Evolutionary conservation across 2,113 vertebrate genomes (phyloP).

Genomic region (Phylloscopus whistleri): DNA sequence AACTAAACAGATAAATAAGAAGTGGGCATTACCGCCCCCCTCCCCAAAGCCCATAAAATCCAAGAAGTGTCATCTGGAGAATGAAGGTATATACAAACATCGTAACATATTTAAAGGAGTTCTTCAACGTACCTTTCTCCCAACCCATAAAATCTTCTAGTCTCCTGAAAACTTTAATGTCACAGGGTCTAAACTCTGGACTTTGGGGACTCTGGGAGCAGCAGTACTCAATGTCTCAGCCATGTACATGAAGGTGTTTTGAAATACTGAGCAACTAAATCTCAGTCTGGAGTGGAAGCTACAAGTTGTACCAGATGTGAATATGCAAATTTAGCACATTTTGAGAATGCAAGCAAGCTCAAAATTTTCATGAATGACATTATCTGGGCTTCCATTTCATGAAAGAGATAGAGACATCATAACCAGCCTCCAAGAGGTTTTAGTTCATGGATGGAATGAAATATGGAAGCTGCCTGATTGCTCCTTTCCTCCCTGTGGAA

Average conservation of each 20-base stretch:
- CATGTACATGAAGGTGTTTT: not conserved
- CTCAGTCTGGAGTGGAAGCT: not conserved
- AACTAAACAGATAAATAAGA: not conserved
- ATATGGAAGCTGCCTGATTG: not conserved
- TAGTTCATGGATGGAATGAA: not conserved
- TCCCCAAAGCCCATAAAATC: not conserved
- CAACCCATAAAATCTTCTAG: not conserved
- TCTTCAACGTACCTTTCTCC: not conserved
- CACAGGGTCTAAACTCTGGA: not conserved
- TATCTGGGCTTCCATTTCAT: not conserved
- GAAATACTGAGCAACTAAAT: not conserved
- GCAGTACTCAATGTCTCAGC: not conserved
- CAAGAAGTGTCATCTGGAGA: not conserved
- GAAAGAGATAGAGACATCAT: not conserved
- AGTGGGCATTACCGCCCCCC: not conserved
- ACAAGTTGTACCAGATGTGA: not conserved
- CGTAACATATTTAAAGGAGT: not conserved
- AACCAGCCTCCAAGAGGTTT: not conserved
- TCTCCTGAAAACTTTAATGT: not conserved
- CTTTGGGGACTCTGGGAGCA: not conserved
- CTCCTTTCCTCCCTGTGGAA: not conserved
- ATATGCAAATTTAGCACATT: not conserved
- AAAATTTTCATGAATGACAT: fast-evolving
- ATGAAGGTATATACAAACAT: not conserved
- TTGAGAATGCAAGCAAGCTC: not conserved